A percentile compares a stretch with the other conserved stretches of the same genome.
Conservation (phyloP, 2,113 vertebrate species). For the Pholis gunnellus region DNA sequence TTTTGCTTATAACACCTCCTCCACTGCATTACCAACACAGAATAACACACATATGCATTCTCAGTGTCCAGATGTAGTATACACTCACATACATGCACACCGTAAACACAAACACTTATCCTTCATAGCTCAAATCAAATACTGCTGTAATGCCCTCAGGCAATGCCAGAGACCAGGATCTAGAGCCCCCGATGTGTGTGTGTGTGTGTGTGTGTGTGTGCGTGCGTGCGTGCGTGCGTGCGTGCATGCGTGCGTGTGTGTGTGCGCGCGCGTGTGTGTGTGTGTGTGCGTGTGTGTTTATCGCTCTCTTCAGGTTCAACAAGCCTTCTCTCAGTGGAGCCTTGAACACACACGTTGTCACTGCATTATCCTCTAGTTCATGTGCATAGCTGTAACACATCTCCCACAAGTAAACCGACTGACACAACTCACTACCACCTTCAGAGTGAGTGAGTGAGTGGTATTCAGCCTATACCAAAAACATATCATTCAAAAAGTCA, state of each 20-base stretch:
- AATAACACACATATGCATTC: background rate
- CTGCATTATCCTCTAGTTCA: constrained; percentile 42
- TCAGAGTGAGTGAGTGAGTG: constrained; percentile 9
- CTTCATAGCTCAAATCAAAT: constrained; percentile 11
- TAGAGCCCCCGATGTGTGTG: background rate
- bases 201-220: constrained; percentile 9
- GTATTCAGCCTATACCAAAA: background rate
- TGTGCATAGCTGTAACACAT: constrained; percentile 25
- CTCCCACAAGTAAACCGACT: constrained; percentile 15
- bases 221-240: constrained; percentile 11
- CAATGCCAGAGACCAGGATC: constrained; percentile 18
- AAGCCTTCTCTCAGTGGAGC: constrained; percentile 29
- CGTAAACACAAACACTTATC: background rate
- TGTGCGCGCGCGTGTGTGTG: constrained; percentile 3
- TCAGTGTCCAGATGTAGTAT: background rate
- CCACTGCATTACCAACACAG: background rate
- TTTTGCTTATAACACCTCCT: background rate
- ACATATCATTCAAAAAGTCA: background rate
- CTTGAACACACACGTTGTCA: constrained; percentile 21
- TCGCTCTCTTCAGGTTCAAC: constrained; percentile 25
- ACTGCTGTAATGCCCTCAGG: constrained; percentile 17
- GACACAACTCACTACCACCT: constrained; percentile 22
- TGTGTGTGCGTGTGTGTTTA: constrained; percentile 16
- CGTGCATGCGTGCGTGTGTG: background rate
- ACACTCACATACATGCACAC: background rate